Conservation (phyloP, 2,113 vertebrate species). For the Pogonocichla stellata region DNA sequence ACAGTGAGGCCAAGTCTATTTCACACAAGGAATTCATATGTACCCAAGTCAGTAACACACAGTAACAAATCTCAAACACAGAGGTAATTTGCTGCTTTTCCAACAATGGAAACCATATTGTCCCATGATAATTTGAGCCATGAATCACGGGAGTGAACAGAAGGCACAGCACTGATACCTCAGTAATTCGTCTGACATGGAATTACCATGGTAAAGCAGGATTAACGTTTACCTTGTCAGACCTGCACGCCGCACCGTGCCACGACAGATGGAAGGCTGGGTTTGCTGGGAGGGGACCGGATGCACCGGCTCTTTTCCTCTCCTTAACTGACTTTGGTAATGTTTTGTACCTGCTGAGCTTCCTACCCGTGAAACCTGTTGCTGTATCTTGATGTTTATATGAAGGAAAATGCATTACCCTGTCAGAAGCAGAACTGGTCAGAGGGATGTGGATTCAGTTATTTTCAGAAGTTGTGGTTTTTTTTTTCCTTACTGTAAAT, state of each 20-base stretch:
- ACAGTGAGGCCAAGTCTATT: background rate
- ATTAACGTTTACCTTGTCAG: background rate
- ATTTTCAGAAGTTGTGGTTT: background rate
- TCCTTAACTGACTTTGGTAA: background rate
- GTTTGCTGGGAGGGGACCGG: background rate
- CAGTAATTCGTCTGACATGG: slow-evolving; percentile 34
- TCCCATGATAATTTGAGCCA: background rate
- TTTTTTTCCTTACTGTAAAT: background rate
- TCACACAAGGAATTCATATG: background rate
- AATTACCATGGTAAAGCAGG: slow-evolving; percentile 8
- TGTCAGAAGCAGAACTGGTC: background rate
- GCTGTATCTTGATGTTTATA: background rate
- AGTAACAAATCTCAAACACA: background rate
- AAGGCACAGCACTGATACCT: slow-evolving; percentile 1
- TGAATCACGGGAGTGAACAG: slow-evolving; percentile 20
- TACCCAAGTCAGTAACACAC: background rate
- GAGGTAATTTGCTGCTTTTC: background rate
- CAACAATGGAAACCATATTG: background rate
- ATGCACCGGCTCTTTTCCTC: background rate
- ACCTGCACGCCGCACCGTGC: background rate
- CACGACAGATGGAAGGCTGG: rapidly evolving
- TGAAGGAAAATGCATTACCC: background rate
- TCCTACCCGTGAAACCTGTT: background rate
- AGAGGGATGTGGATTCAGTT: background rate
- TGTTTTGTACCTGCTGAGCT: background rate